Percentiles rank a stretch among this genome's conserved stretches.
These are phyloP conservation scores for Gallinago stenura DNA, from an alignment of 2,797 vertebrate species.

Conservation along the genomic window DNA sequence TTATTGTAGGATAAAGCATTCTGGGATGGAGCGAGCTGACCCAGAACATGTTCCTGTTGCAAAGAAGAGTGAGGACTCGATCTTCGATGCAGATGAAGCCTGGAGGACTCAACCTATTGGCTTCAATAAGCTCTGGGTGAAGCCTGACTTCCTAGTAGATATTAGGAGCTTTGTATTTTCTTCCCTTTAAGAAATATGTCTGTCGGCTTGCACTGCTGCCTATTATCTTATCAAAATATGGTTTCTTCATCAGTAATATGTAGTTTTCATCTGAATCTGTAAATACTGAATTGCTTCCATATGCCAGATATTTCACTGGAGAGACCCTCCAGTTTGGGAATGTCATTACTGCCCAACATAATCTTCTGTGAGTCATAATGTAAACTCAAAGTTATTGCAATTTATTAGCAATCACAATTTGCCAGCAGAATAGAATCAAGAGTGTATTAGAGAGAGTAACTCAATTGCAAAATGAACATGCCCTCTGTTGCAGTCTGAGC, in stretches of 20 bases:
- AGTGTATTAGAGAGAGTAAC: constrained; percentile 9
- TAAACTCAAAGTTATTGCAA: constrained; percentile 76
- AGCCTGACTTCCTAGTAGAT: not conserved
- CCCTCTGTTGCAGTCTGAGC: not conserved
- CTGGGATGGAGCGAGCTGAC: not conserved
- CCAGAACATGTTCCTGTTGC: not conserved
- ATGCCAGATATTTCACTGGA: constrained; percentile 72
- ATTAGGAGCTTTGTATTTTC: constrained; percentile 15
- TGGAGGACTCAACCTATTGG: not conserved
- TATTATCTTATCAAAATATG: constrained; percentile 79
- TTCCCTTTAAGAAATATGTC: not conserved
- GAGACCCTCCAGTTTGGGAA: constrained; percentile 67
- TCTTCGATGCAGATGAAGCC: not conserved
- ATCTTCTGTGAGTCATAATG: constrained; percentile 71
- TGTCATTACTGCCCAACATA: constrained; percentile 74
- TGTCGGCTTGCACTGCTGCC: not conserved
- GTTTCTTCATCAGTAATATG: constrained; percentile 69
- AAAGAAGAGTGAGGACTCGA: constrained; percentile 8
- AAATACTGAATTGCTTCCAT: constrained; percentile 76
- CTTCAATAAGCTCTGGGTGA: not conserved
- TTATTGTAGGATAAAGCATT: constrained; percentile 70
- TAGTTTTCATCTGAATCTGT: constrained; percentile 65
- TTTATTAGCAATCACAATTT: constrained; percentile 74
- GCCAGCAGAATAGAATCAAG: constrained; percentile 59
- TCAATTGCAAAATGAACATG: constrained; percentile 21